A percentile compares a stretch with the other conserved stretches of the same genome.
Conservation (phyloP, 2,113 vertebrate species). For the Gnathonemus echidnorhynchus region DNA sequence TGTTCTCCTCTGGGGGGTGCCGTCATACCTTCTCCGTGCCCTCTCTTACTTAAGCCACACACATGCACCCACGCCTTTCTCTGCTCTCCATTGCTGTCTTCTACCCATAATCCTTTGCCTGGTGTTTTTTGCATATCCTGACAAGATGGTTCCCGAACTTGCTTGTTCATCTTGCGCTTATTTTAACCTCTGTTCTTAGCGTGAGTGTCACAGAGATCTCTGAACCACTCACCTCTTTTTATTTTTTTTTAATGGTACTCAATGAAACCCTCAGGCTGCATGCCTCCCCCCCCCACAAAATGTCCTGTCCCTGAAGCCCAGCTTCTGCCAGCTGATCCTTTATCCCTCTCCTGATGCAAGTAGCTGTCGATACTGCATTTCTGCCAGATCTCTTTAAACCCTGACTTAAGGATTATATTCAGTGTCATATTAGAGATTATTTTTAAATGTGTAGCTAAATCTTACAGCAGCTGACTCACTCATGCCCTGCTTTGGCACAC, state of each 20-base stretch:
- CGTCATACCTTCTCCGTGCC: not conserved
- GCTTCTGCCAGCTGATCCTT: not conserved
- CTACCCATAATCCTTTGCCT: not conserved
- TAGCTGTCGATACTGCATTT: not conserved
- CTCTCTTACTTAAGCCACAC: not conserved
- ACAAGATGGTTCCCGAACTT: not conserved
- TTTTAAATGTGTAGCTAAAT: not conserved
- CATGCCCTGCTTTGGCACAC: not conserved
- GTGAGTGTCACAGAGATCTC: not conserved
- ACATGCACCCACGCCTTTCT: not conserved
- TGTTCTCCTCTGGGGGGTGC: not conserved
- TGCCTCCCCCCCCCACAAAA: not conserved
- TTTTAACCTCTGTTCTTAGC: not conserved
- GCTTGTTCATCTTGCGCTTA: not conserved
- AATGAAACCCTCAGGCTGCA: not conserved
- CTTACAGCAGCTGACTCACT: not conserved
- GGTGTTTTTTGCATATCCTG: not conserved
- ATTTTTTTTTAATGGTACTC: not conserved
- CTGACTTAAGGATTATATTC: constrained; percentile 1
- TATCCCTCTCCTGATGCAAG: not conserved
- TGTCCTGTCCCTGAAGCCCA: not conserved
- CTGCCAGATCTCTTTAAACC: not conserved
- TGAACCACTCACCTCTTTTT: not conserved
- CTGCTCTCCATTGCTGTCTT: not conserved
- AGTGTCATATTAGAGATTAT: not conserved